Base-by-base conservation (phyloP, 92 coral and sea anemone species). In the Palythoa caribaeorum region DNA sequence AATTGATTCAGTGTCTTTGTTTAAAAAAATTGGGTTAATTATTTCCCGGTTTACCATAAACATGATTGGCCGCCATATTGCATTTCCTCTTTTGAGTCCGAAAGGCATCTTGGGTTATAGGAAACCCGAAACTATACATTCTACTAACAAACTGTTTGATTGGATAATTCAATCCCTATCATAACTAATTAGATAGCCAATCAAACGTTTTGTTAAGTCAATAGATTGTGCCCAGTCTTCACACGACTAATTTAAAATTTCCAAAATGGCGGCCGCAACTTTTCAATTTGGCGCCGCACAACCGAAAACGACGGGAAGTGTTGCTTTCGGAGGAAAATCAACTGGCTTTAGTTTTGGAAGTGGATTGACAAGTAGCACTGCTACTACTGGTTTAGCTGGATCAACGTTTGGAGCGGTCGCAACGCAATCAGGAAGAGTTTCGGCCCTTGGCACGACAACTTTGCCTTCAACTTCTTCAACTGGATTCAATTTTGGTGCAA, bases 271-370 rank as follows among this genome's bases (percentile, higher is more conserved):
- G 86, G 86, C 86, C 76, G 86, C 86, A 16, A 53, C 73, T 66
- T 81, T 81, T 81, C 86, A 81, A 12, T 81, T 81, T 81, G 86
- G 86, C 76, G 86, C 86, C 60, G 71, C 86, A 68, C 73, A 68
- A 44, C 75, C 86, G 12, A 81, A 81, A 81, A 81, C 86, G 60
- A 65, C 76, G 13, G 48, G 21, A 28, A 21, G 38, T 47, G 60
- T 53, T n/a, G 13, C 86, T 65, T 81, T 81, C 14, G 86, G 76
- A 47, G 86, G 86, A 5, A 71, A 71, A 66, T 65, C 86, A 71
- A 66, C 86, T 44, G 86, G 86, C 1, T 81, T 81, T 81, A 47
- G 3, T 53, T 81, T 66, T 66, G 86, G 86, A 48, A 48, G 76
- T 79, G 84, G 84, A 44, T 19, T 62, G 7, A 16, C 28, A 37